These are phyloP conservation scores for Cynopterus brachyotis DNA, from an alignment of 2,113 vertebrate genomes.

Conservation along the genomic window DNA sequence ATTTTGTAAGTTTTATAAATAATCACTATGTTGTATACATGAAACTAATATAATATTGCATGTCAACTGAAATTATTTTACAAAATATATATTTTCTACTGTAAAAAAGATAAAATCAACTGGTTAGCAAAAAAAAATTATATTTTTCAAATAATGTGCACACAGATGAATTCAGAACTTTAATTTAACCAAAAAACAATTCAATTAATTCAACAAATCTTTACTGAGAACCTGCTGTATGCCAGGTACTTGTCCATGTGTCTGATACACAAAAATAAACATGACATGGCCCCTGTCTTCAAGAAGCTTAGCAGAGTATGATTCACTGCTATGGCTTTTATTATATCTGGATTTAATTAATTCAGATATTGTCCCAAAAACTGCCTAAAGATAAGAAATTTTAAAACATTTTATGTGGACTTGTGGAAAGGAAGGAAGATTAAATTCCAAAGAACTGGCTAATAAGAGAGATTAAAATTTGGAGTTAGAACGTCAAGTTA, in stretches of 20 bases:
- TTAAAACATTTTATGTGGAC: conserved; percentile 8
- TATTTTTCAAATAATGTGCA: neutral
- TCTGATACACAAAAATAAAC: neutral
- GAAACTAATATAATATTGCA: no score
- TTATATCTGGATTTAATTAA: conserved; percentile 27
- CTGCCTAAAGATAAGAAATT: conserved; percentile 10
- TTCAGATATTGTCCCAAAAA: neutral
- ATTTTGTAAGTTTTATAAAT: no score
- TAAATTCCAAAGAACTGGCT: conserved; percentile 42
- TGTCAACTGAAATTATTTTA: no score
- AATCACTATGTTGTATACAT: no score
- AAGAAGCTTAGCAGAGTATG: neutral
- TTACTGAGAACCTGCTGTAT: neutral
- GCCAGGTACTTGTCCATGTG: neutral
- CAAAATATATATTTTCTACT: no score
- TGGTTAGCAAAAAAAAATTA: neutral
- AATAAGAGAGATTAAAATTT: conserved; percentile 23
- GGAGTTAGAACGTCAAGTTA: neutral
- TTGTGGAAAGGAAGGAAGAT: neutral
- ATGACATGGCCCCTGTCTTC: neutral
- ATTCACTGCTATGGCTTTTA: neutral
- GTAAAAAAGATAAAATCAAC: no score
- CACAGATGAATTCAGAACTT: neutral
- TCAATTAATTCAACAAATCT: neutral
- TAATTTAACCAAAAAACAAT: neutral